Evolutionary conservation across 2,113 vertebrate species (phyloP).

Genomic region (Rhabdomys dilectus): DNA sequence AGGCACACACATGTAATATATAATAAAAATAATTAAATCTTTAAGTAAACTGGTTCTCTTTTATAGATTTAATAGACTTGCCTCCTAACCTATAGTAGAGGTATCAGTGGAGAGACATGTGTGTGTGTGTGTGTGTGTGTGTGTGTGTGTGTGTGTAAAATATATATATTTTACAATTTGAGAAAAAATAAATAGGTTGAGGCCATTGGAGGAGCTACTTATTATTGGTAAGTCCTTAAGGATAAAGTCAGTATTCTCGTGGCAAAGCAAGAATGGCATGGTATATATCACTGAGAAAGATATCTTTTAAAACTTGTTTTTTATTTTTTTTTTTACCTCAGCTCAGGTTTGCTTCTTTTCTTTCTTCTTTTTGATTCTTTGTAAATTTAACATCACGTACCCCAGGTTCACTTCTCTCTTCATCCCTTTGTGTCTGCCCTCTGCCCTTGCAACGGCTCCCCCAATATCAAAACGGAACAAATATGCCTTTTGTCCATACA

Average conservation of each 20-base stretch:
- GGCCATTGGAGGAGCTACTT: not conserved
- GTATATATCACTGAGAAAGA: not conserved
- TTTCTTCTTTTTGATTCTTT: no score
- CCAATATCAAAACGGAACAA: no score
- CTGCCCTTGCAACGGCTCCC: no score
- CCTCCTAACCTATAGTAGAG: not conserved
- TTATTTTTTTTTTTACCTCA: no score
- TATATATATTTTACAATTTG: constrained; percentile 34
- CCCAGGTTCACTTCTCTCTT: no score
- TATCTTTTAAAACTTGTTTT: not conserved
- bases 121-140: no score
- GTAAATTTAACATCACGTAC: no score
- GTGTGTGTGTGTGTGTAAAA: no score
- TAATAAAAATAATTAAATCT: not conserved
- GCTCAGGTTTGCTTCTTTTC: no score
- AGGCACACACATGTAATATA: not conserved
- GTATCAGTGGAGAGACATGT: not conserved
- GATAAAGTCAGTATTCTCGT: not conserved
- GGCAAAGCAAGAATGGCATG: not conserved
- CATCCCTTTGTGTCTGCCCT: no score
- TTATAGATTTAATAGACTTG: constrained; percentile 3
- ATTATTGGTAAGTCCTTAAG: not conserved
- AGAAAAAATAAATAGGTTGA: not conserved
- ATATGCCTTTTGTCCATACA: no score
- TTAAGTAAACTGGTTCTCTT: not conserved